Conservation (phyloP, 1,140 invertebrate species). For the Pogonomyrmex barbatus region DNA sequence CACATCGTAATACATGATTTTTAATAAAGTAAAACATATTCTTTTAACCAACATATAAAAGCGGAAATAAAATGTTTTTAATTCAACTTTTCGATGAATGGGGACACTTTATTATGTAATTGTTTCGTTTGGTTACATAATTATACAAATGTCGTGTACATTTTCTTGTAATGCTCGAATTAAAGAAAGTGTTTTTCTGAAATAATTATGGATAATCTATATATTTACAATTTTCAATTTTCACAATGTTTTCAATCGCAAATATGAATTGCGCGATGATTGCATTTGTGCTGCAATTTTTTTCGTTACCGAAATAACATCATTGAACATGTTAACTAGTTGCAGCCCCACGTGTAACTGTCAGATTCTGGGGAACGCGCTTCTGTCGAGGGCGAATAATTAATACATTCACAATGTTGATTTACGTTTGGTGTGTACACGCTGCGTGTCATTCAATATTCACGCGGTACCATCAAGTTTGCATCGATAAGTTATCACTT, state of each 20-base stretch:
- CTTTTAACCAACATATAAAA: neutral
- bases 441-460: slow-evolving; percentile 45
- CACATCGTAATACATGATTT: neutral
- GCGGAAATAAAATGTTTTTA: slow-evolving; percentile 7
- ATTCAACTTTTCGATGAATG: neutral
- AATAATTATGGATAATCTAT: neutral
- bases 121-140: neutral
- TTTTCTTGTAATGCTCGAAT: neutral
- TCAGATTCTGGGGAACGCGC: slow-evolving; percentile 42
- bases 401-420: slow-evolving; percentile 63
- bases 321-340: slow-evolving; percentile 10
- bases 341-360: slow-evolving; percentile 11
- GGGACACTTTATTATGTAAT: neutral
- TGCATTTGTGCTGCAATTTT: neutral
- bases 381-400: slow-evolving; percentile 45
- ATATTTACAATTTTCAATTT: slow-evolving; percentile 21
- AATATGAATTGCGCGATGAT: neutral
- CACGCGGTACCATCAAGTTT: slow-evolving; percentile 46
- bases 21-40: neutral
- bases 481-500: slow-evolving; percentile 62
- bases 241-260: neutral
- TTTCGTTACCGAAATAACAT: slow-evolving; percentile 35
- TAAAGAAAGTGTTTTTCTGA: neutral
- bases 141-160: neutral
- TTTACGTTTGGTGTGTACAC: slow-evolving; percentile 45